Conservation (phyloP, 2,797 vertebrate species). For the Adelosebastes latens region DNA sequence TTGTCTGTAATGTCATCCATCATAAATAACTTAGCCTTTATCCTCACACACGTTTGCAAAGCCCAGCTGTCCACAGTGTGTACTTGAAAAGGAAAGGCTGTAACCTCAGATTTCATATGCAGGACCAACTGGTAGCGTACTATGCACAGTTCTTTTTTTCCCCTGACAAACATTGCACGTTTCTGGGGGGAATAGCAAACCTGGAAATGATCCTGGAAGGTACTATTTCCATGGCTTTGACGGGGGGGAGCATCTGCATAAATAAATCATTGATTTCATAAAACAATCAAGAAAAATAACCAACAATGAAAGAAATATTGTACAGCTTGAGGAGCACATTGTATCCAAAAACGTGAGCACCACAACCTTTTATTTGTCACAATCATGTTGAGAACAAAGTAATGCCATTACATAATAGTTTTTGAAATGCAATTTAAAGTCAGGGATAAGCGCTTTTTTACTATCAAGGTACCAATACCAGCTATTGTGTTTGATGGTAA, state of each 20-base stretch:
- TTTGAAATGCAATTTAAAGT: constrained; percentile 52
- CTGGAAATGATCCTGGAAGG: constrained; percentile 56
- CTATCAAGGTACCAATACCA: constrained; percentile 9
- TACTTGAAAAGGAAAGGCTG: constrained; percentile 66
- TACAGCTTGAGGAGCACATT: constrained; percentile 83
- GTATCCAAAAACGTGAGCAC: constrained; percentile 58
- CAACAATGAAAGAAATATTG: constrained; percentile 58
- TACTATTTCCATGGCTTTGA: constrained; percentile 64
- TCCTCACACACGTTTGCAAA: constrained; percentile 61
- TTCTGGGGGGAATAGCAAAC: constrained; percentile 54
- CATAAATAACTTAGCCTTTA: constrained; percentile 73
- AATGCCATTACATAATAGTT: constrained; percentile 46
- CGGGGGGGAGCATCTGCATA: constrained; percentile 29
- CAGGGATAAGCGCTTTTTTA: constrained; percentile 26
- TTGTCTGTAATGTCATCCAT: constrained; percentile 78
- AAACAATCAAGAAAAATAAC: constrained; percentile 42
- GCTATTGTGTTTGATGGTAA: constrained; percentile 21
- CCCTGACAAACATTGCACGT: constrained; percentile 44
- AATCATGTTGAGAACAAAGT: constrained; percentile 59
- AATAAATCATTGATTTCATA: constrained; percentile 40
- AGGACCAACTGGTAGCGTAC: constrained; percentile 50
- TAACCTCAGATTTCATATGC: constrained; percentile 63
- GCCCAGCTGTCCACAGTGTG: constrained; percentile 76
- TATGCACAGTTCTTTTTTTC: constrained; percentile 53
- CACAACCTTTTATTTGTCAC: constrained; percentile 48